phyloP scores from a whole-genome alignment of 2,797 vertebrate species.

The Fratercula arctica region DNA sequence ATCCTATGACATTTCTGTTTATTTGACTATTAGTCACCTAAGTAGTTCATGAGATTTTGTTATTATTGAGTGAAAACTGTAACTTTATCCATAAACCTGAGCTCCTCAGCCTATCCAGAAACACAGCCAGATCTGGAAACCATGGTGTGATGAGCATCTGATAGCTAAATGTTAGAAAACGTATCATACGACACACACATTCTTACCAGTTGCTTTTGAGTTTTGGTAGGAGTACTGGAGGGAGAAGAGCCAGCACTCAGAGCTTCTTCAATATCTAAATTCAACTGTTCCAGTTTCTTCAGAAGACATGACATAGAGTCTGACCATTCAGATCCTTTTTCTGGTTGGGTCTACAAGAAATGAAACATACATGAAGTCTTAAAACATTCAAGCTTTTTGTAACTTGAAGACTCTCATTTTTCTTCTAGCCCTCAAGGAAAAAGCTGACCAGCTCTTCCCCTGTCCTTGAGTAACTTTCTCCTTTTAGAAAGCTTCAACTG shows the following conservation, averaged over 20 bases:
- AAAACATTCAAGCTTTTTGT: not conserved
- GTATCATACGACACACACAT: not conserved
- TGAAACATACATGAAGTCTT: not conserved
- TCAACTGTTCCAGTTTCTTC: conserved; percentile 86
- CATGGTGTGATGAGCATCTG: not conserved
- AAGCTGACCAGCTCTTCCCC: not conserved
- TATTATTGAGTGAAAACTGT: not conserved
- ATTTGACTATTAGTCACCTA: not conserved
- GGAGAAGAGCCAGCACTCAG: conserved; percentile 84
- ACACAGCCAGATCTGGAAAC: not conserved
- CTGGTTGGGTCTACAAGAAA: conserved; percentile 61
- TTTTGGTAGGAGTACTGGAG: conserved; percentile 76
- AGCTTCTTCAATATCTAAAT: conserved; percentile 89
- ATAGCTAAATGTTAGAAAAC: not conserved
- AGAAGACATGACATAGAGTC: conserved; percentile 87
- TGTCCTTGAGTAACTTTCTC: not conserved
- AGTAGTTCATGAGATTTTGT: not conserved
- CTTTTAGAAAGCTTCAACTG: conserved; percentile 15
- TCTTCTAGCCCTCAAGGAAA: not conserved
- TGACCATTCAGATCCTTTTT: conserved; percentile 80
- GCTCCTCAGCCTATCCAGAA: not conserved
- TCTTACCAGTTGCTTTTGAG: conserved; percentile 78
- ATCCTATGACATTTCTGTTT: not conserved
- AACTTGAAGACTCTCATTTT: not conserved
- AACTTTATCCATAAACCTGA: not conserved